Base-by-base conservation (phyloP, 2,797 vertebrate genomes). In the Rousettus madagascariensis region DNA sequence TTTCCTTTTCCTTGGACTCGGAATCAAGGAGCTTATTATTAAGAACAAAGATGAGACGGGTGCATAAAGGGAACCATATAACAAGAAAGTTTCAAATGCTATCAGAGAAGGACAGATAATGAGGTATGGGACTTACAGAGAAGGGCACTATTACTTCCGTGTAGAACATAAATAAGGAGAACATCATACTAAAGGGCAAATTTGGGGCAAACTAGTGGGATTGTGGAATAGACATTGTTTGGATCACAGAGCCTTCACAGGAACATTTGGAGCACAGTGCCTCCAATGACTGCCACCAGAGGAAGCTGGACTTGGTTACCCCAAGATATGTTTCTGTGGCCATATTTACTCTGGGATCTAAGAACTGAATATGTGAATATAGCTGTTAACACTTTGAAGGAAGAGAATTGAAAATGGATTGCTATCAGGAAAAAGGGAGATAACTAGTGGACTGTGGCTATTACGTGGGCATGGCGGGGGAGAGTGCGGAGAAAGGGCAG, bases 1-100 rank as follows among this genome's bases (percentile, higher is more conserved):
- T 93, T 71, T 87, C 84, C 33, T 80, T 79, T 93, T 68, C 36
- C 43, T 66, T 91, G 41, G 59, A 46, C 36, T 84, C 93, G 51
- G 24, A 78, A 86, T 74, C 46, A 55, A 79, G 30, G 57, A 71
- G 2, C 17, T 77, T 82, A n/a, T 66, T 13, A 17, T n/a, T 69
- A 83, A 74, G 22, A 84, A 86, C 36, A 86, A 63, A 43, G 26
- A 84, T 38, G 53, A 86, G 84, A 24, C 6, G 16, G 19, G n/a
- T 36, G 5, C 20, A 41, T 55, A 72, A 75, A 59, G 20, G 84
- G 57, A 94, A 26, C 20, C 24, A 61, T 10, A n/a, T 10, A 59
- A 9, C 15, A 49, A 28, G 51, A 66, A 59, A 83, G 46, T 65
- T 43, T 33, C 49, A 78, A 53, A 71, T 19, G 5, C 26, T 9